Percentiles rank a stretch among this genome's conserved stretches.
phyloP scores from a whole-genome alignment of 1,140 invertebrate genomes.

The Spodoptera frugiperda region DNA sequence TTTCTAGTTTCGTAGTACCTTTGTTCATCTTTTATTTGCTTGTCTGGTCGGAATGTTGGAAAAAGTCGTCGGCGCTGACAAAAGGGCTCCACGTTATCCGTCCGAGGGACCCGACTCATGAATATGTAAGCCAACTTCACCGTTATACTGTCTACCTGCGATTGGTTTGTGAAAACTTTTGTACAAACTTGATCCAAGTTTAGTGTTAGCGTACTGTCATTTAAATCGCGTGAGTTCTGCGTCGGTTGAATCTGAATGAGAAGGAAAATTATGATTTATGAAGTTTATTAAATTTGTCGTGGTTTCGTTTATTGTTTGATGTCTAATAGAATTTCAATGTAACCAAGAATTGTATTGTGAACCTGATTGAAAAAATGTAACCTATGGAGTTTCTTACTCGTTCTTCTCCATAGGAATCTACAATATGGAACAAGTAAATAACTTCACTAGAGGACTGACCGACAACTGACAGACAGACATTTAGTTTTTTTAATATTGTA shows the following conservation, averaged over 20 bases:
- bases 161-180: conserved; percentile 2
- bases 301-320: too few species aligned
- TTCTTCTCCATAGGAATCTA: too few species aligned
- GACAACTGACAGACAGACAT: too few species aligned
- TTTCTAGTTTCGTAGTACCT: conserved; percentile 17
- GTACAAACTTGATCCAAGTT: conserved; percentile 1
- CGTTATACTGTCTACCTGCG: conserved; percentile 34
- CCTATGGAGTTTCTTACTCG: too few species aligned
- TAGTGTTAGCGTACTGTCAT: conserved; percentile 10
- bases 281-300: too few species aligned
- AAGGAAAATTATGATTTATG: background rate
- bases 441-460: too few species aligned
- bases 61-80: conserved; percentile 26
- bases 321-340: too few species aligned
- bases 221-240: background rate
- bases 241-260: background rate
- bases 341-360: too few species aligned
- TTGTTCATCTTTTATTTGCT: conserved; percentile 13
- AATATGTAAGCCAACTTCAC: conserved; percentile 29
- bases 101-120: conserved; percentile 12
- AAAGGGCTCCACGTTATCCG: conserved; percentile 31
- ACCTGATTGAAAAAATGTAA: too few species aligned
- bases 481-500: too few species aligned
- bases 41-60: conserved; percentile 15
- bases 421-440: too few species aligned